Base-by-base conservation (phyloP, 2,797 vertebrate genomes). In the Periparus ater region DNA sequence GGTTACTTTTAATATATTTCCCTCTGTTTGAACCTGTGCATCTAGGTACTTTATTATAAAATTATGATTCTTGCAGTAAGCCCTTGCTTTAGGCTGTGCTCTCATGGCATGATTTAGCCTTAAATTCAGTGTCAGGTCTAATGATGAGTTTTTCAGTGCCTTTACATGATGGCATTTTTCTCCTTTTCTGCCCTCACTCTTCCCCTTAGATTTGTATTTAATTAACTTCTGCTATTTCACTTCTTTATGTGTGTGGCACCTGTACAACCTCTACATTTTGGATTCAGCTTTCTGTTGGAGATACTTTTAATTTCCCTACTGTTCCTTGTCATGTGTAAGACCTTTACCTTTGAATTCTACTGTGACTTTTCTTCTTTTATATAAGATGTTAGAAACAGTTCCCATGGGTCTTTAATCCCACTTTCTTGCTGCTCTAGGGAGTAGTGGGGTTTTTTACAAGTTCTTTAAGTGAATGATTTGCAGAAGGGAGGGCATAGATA, bases 381-480 rank as follows among this genome's bases (percentile, higher is more conserved):
- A 30, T 38, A 67, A 51, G n/a, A 36, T 50, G 6, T 45, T 58
- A 91, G 38, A 80, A 71, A 48, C 32, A 26, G 60, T 55, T 77
- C 60, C 36, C 50, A 32, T 36, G 20, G 29, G 25, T 60, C 38
- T 74, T 92, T 70, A 80, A 62, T 60, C 51, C 21, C 29, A 68
- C 32, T 62, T 77, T 72, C 36, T 71, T 81, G 50, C 38, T 89
- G 12, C 54, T 85, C 13, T 74, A 18, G 53, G 63, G 36, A 76
- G 17, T 4, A 72, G 4, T 11, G 0, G 9, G 19, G 7, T 13
- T 12, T 84, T 63, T 91, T 13, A 36, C 1, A 1, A 51, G 17
- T 3, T 72, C 16, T 81, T 81, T 61, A 51, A 80, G 13, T 34
- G 73, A 89, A 67, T 71, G n/a, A 36, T 88, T 90, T 90, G 40